Evolutionary conservation across 2,113 vertebrate genomes (phyloP).

Genomic region (human): GRCh38 chr12:115200001-115200500

Average conservation of each 20-base stretch:
- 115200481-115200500: background rate
- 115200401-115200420: background rate
- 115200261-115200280: rapidly evolving
- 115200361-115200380: background rate
- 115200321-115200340: background rate
- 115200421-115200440: background rate
- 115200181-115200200: rapidly evolving
- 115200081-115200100: background rate
- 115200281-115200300: background rate
- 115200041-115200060: background rate
- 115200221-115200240: background rate
- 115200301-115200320: too few species aligned
- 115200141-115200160: background rate
- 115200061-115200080: background rate
- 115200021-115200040: conserved; percentile 30
- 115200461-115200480: rapidly evolving
- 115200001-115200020: background rate
- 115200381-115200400: background rate
- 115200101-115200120: conserved; percentile 4
- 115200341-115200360: background rate
- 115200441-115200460: background rate
- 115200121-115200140: background rate
- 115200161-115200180: background rate
- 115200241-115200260: background rate
- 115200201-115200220: background rate